A percentile compares a stretch with the other conserved stretches of the same genome.
These are phyloP conservation scores for Callithrix jacchus DNA, from an alignment of 2,113 vertebrate species.

Conservation along the genomic window DNA sequence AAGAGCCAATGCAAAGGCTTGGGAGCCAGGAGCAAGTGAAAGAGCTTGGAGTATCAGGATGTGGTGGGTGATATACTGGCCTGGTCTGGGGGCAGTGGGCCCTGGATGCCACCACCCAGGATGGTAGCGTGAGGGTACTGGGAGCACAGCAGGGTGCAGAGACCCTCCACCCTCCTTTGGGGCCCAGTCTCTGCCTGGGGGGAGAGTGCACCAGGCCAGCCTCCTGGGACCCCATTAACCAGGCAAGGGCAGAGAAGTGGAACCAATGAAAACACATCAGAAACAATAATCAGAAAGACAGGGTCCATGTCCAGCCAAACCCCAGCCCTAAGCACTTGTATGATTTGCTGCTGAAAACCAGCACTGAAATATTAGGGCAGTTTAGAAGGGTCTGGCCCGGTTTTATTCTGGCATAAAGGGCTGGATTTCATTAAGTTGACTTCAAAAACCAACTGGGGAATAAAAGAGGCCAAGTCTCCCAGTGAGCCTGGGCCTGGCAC, in stretches of 20 bases:
- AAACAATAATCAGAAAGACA: background rate
- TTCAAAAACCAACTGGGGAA: background rate
- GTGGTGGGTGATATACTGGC: background rate
- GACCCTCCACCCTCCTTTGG: background rate
- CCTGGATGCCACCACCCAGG: background rate
- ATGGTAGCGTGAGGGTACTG: fast-evolving
- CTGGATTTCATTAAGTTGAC: background rate
- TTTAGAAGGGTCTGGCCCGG: background rate
- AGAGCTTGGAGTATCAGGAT: background rate
- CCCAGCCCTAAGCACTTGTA: background rate
- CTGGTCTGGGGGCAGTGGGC: background rate
- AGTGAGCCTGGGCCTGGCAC: background rate
- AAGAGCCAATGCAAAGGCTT: background rate
- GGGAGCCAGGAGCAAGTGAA: fast-evolving
- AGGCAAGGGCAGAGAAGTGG: background rate
- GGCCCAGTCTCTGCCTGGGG: background rate
- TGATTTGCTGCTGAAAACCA: background rate
- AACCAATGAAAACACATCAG: background rate
- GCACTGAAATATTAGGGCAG: fast-evolving
- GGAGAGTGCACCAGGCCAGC: fast-evolving
- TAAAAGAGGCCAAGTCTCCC: background rate
- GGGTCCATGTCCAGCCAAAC: background rate
- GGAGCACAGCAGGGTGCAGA: background rate
- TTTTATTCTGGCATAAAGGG: background rate
- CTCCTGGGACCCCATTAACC: background rate